Conservation (phyloP, 30 jellyfish, hydroid and myxozoan species). For the Chrysaora quinquecirrha region DNA sequence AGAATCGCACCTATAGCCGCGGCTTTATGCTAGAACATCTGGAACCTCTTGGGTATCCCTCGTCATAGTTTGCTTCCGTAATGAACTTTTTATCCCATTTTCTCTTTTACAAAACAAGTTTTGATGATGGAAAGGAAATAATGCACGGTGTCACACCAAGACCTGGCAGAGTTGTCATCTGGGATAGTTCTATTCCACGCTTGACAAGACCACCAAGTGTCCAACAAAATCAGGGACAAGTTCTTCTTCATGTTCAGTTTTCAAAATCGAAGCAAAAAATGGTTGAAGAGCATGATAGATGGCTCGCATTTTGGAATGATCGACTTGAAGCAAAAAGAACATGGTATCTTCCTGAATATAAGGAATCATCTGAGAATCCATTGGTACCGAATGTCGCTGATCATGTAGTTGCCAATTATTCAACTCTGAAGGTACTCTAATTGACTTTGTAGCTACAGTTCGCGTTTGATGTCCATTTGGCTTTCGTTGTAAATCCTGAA, state of each 20-base stretch:
- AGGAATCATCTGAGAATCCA: slow-evolving; percentile 38
- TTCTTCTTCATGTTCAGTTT: slow-evolving; percentile 69
- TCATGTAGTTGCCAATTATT: slow-evolving; percentile 65
- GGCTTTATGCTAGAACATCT: too few relatives aligned
- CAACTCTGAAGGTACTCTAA: slow-evolving; percentile 60
- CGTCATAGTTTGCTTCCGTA: too few relatives aligned
- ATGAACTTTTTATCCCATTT: too few relatives aligned
- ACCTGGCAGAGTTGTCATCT: slow-evolving; percentile 88
- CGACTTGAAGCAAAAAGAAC: slow-evolving; percentile 57
- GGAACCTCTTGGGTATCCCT: too few relatives aligned
- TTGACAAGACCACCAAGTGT: slow-evolving; percentile 95
- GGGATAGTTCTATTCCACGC: slow-evolving; percentile 86
- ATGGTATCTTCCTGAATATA: slow-evolving; percentile 79
- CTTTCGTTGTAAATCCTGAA: too few relatives aligned
- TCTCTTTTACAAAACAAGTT: slow-evolving; percentile 55
- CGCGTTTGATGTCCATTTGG: too few relatives aligned
- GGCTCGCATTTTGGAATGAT: slow-evolving; percentile 66
- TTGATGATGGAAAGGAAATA: slow-evolving; percentile 76
- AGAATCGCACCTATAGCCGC: too few relatives aligned
- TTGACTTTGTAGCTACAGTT: neutral
- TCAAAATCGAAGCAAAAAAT: slow-evolving; percentile 69
- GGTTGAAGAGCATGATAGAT: slow-evolving; percentile 62
- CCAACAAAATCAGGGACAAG: slow-evolving; percentile 78
- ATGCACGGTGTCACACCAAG: slow-evolving; percentile 89
- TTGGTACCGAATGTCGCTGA: slow-evolving; percentile 71